phyloP scores from a whole-genome alignment of 2,113 vertebrate genomes.

The Ifrita kowaldi region DNA sequence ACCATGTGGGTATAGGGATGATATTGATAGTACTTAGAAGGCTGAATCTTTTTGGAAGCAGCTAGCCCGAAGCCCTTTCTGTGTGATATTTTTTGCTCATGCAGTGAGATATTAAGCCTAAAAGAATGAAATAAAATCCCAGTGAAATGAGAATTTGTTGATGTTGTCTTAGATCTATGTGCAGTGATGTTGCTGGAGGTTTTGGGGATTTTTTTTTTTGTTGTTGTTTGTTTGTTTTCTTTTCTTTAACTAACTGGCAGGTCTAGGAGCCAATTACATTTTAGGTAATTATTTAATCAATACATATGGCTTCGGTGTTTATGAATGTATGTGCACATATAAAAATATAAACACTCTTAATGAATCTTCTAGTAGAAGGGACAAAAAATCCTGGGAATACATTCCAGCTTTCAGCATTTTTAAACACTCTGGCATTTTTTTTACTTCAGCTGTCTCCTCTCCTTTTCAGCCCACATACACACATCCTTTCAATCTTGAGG shows the following conservation, averaged over 20 bases:
- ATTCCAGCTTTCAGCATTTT: neutral
- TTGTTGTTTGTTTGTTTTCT: neutral
- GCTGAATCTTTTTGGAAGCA: conserved; percentile 70
- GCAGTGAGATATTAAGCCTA: conserved; percentile 68
- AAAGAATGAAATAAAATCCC: conserved; percentile 68
- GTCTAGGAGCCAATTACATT: neutral
- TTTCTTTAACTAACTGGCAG: neutral
- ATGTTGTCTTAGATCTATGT: conserved; percentile 47
- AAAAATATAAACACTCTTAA: neutral
- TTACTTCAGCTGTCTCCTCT: neutral
- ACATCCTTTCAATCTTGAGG: neutral
- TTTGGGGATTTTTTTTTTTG: no score
- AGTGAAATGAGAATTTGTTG: conserved; percentile 63
- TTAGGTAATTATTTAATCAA: conserved; percentile 27
- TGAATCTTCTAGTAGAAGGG: neutral
- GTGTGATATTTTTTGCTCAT: conserved; percentile 72
- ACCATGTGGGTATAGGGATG: conserved; percentile 70
- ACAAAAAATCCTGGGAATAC: neutral
- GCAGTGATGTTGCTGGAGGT: neutral
- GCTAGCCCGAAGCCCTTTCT: conserved; percentile 67
- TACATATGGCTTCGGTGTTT: neutral
- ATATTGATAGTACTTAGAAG: conserved; percentile 75
- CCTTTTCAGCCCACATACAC: neutral
- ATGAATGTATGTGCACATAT: neutral
- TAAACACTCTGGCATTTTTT: neutral